Base-by-base conservation (phyloP, 2,888 invertebrate genomes). In the Cotesia congregata region DNA sequence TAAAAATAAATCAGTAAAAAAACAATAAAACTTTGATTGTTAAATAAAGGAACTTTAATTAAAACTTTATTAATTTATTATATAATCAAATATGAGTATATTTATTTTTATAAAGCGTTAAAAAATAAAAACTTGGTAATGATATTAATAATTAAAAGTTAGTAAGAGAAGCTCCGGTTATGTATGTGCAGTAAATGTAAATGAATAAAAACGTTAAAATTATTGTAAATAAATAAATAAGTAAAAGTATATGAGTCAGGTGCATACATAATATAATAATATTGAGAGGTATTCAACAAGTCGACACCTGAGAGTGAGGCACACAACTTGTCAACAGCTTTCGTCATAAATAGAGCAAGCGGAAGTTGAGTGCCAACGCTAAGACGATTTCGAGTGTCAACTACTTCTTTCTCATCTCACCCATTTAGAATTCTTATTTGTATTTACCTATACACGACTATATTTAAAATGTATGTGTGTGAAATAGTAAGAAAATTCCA, bases 231-330 rank as follows among this genome's bases (percentile, higher is more conserved):
- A 12, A 38, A 59, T 59, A 59, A 12, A 59, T 12, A 59, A 2
- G 17, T 30, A 41, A 38, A 62, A 20, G 9, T 38, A 20, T 38
- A 20, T 5, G 20, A 62, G 3, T 5, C 39, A 9, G 40, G 64
- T 20, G 17, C 12, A 64, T 12, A 64, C 12, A 64, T 12, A 64
- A 72, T 41, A 62, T 20, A 64, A 17, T 30, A 30, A 30, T 30
- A 30, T 72, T 41, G 64, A 72, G 17, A 30, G 7, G 64, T 17
- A 72, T 72, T 72, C 72, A 72, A 72, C 72, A 72, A 72, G 72
- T 72, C 59, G 17, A 72, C 64, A 30, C 64, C 39, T 17, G 41
- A 64, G 62, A 64, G 62, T 50, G 30, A 30, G 30, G 72, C 64
- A 72, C 62, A 72, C 40, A 64, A 64, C 41, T 50, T 50, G 50